These are phyloP conservation scores for Telmatherina bonti DNA, from an alignment of 2,797 vertebrate genomes.

Conservation along the genomic window DNA sequence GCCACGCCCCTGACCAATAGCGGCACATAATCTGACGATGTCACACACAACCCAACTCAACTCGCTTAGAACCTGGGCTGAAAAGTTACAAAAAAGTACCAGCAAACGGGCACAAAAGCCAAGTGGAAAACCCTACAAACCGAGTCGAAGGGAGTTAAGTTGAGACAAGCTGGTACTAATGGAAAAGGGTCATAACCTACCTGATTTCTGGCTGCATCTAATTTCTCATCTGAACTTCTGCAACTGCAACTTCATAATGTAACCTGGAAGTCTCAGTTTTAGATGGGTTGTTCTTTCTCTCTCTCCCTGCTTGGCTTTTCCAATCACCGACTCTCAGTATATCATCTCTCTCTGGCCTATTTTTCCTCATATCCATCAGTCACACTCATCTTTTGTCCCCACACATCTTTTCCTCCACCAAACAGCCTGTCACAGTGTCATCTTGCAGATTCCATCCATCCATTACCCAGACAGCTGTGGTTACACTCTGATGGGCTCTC, in stretches of 20 bases:
- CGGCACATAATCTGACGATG: too few relatives aligned
- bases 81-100: too few relatives aligned
- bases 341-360: background rate
- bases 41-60: too few relatives aligned
- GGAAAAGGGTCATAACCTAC: too few relatives aligned
- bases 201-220: background rate
- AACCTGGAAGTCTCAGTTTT: background rate
- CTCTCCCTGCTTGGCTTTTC: background rate
- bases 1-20: too few relatives aligned
- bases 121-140: too few relatives aligned
- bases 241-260: too few relatives aligned
- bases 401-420: conserved; percentile 18
- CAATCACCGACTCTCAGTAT: background rate
- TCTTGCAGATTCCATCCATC: conserved; percentile 42
- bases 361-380: conserved; percentile 17
- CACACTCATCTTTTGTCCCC: conserved; percentile 21
- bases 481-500: conserved; percentile 38
- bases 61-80: too few relatives aligned
- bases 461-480: conserved; percentile 51
- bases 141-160: too few relatives aligned
- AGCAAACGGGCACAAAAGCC: too few relatives aligned
- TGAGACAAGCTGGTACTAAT: too few relatives aligned
- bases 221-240: background rate
- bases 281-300: background rate
- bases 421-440: conserved; percentile 44